Conservation (phyloP, 2,113 vertebrate species). For the Chionis minor region DNA sequence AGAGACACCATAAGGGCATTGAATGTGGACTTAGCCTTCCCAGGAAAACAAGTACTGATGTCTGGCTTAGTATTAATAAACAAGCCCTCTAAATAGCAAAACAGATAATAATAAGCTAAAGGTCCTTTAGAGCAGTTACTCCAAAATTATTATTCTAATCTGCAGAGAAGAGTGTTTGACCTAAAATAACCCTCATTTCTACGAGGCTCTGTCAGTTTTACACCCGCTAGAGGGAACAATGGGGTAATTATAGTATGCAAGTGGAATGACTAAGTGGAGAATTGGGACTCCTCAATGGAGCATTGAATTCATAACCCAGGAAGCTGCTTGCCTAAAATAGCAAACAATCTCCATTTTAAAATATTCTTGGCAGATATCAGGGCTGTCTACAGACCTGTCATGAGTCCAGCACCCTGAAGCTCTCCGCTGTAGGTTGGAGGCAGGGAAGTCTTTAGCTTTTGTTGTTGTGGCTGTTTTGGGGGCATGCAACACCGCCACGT, state of each 20-base stretch:
- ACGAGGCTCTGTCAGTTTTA: conserved; percentile 7
- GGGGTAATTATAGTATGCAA: neutral
- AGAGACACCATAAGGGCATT: neutral
- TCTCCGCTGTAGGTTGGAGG: neutral
- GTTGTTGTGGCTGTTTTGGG: neutral
- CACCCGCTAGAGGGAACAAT: neutral
- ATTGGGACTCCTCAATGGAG: neutral
- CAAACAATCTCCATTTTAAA: neutral
- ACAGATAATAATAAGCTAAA: neutral
- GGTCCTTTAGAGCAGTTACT: neutral
- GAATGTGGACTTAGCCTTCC: neutral
- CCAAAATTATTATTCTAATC: neutral
- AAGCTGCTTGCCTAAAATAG: neutral
- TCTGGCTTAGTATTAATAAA: neutral
- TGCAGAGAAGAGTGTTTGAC: neutral
- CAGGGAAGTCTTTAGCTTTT: neutral
- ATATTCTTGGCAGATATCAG: neutral
- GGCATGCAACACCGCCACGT: rapidly evolving
- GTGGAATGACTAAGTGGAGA: neutral
- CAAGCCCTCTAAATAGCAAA: neutral
- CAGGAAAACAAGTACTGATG: neutral
- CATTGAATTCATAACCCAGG: neutral
- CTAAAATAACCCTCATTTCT: neutral
- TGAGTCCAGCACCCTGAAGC: neutral
- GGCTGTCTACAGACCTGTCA: neutral